Percentiles rank a stretch among this genome's conserved stretches.
These are phyloP conservation scores for Ceramica pisi DNA, from an alignment of 2,888 invertebrate species.

Conservation along the genomic window DNA sequence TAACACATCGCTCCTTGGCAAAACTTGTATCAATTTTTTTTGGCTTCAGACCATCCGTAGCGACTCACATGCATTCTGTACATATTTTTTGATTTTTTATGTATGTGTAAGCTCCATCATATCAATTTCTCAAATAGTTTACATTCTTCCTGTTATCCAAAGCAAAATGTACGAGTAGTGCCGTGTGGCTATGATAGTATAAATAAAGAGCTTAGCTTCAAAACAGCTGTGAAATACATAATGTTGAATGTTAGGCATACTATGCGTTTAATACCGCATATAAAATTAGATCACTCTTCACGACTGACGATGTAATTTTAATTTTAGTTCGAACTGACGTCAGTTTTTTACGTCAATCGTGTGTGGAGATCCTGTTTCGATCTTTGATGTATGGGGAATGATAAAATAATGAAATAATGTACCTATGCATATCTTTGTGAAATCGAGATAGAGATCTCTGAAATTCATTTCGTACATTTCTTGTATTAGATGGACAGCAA, in stretches of 20 bases:
- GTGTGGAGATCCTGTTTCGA: conserved; percentile 37
- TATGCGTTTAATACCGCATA: conserved; percentile 54
- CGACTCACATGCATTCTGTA: too few relatives aligned
- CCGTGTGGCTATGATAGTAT: conserved; percentile 58
- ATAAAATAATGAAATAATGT: neutral
- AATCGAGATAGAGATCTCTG: neutral
- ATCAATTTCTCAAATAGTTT: conserved; percentile 26
- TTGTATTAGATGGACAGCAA: neutral
- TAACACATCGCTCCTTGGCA: too few relatives aligned
- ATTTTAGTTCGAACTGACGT: conserved; percentile 36
- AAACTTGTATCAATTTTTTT: too few relatives aligned
- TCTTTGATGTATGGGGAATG: conserved; percentile 33
- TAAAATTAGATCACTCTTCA: conserved; percentile 63
- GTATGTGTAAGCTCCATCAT: neutral
- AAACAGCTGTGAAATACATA: conserved; percentile 63
- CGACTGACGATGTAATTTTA: conserved; percentile 40
- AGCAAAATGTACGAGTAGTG: conserved; percentile 52
- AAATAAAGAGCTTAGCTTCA: conserved; percentile 65
- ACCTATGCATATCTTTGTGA: neutral
- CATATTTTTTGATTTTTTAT: too few relatives aligned
- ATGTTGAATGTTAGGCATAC: conserved; percentile 36
- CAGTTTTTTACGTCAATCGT: conserved; percentile 44
- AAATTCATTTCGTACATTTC: neutral
- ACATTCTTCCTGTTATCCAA: conserved; percentile 23
- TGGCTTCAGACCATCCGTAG: too few relatives aligned